Base-by-base conservation (phyloP, 1,140 invertebrate genomes). In the Parasteatoda tepidariorum region DNA sequence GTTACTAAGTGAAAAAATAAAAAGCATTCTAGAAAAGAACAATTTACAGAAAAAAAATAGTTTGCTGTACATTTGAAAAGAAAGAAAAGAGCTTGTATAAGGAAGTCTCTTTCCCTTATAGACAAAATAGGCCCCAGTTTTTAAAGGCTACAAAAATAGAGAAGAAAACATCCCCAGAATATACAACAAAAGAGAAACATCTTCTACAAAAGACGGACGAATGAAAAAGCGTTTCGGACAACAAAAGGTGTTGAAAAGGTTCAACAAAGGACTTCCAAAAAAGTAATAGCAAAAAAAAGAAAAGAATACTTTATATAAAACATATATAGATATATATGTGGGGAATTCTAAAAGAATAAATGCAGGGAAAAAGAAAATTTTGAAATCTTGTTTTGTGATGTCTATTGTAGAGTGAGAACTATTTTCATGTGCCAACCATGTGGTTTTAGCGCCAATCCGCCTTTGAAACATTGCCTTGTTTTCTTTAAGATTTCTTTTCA, bases 401-500 rank as follows among this genome's bases (percentile, higher is more conserved):
- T 9, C 9, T 18, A 48, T 48, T 48, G 38, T 48, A 9, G 38
- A 48, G 38, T 48, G 9, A 18, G 18, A 48, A 48, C 61, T 64
- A 64, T 64, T 64, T 64, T 64, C 61, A 64, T 64, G 61, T 30
- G 61, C 3, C 13, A 30, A n/a, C 26, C n/a, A 64, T 15, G 30
- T 15, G 26, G n/a, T 30, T 11, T 11, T 11, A 31, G 13, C 38
- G 38, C 38, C 38, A 4, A 9, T 18, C 38, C 38, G 38, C 38
- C 1, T 9, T 4, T 48, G 11, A 5, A 24, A 24, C 61, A 59
- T 59, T 22, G 24, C 57, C 57, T 59, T 59, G 57, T 59, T 59
- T 59, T 59, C 57, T 59, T 59, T 59, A 18, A n/a, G 57, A 59
- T 59, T 59, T 48, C 57, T 59, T 24, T 59, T 59, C 57, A 59